phyloP scores from a whole-genome alignment of 2,797 vertebrate species.

The Heterohyrax brucei region DNA sequence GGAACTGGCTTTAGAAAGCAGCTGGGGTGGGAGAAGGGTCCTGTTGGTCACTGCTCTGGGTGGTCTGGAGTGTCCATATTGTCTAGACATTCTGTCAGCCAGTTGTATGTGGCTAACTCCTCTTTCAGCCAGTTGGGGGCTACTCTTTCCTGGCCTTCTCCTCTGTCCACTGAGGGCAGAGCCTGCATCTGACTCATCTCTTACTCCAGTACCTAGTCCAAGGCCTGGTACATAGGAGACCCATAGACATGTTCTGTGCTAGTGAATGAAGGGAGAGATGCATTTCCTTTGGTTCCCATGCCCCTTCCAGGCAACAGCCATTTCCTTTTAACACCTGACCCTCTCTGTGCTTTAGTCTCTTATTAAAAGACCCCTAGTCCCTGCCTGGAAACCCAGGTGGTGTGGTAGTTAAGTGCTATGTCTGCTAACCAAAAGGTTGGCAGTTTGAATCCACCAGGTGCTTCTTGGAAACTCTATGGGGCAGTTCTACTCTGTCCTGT shows the following conservation, averaged over 20 bases:
- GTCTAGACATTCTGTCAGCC: background rate
- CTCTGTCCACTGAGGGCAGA: background rate
- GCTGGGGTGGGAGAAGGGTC: no score
- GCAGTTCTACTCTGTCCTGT: no score
- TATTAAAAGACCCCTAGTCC: background rate
- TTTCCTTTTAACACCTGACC: fast-evolving
- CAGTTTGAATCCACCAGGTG: no score
- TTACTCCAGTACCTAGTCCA: no score
- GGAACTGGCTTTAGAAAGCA: background rate
- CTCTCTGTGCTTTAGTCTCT: background rate
- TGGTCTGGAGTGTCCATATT: fast-evolving
- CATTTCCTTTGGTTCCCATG: background rate
- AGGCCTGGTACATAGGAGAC: background rate
- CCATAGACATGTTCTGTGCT: no score
- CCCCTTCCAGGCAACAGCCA: background rate
- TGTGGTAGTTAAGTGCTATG: no score
- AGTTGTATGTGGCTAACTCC: no score
- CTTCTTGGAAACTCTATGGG: no score
- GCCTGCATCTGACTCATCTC: background rate
- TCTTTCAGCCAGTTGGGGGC: background rate
- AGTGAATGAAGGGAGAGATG: background rate
- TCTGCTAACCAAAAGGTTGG: no score
- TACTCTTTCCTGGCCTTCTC: background rate
- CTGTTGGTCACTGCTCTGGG: background rate
- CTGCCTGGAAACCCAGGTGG: background rate